phyloP scores from a whole-genome alignment of 2,888 invertebrate genomes.

The Drepanosiphum platanoidis region DNA sequence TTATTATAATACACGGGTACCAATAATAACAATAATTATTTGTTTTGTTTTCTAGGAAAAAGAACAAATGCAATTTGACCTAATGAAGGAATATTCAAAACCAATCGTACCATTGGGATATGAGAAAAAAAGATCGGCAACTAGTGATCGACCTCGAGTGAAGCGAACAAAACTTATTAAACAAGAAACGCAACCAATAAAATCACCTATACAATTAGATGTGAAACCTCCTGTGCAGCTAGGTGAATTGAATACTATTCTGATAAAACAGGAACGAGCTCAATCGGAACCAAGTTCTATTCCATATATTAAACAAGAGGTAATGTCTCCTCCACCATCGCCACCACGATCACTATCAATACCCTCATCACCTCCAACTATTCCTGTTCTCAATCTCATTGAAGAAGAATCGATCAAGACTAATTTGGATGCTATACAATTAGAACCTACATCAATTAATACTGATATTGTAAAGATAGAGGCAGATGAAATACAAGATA shows the following conservation, averaged over 20 bases:
- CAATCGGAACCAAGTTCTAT: slow-evolving; percentile 26
- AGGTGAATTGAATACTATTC: slow-evolving; percentile 18
- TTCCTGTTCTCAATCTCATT: slow-evolving; percentile 6
- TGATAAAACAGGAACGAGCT: slow-evolving; percentile 8
- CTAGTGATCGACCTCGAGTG: slow-evolving; percentile 33
- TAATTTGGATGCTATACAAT: slow-evolving; percentile 48
- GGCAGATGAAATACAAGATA: slow-evolving; percentile 11
- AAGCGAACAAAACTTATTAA: slow-evolving; percentile 47
- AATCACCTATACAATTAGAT: slow-evolving; percentile 9
- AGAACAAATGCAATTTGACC: slow-evolving; percentile 15
- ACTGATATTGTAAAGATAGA: slow-evolving; percentile 22
- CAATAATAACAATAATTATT: not conserved
- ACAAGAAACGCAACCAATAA: slow-evolving; percentile 12
- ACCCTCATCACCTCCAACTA: slow-evolving; percentile 6
- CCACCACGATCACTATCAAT: not conserved
- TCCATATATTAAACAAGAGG: slow-evolving; percentile 31
- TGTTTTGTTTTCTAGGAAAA: slow-evolving; percentile 31
- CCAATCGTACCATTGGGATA: not conserved
- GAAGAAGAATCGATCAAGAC: slow-evolving; percentile 45
- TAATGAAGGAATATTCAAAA: not conserved
- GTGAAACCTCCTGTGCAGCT: not conserved
- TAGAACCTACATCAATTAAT: slow-evolving; percentile 14
- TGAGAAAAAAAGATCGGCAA: slow-evolving; percentile 49
- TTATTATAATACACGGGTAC: not conserved
- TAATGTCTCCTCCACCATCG: not conserved